Conservation (phyloP, 2,888 invertebrate species). For the Nomada ruficornis region DNA sequence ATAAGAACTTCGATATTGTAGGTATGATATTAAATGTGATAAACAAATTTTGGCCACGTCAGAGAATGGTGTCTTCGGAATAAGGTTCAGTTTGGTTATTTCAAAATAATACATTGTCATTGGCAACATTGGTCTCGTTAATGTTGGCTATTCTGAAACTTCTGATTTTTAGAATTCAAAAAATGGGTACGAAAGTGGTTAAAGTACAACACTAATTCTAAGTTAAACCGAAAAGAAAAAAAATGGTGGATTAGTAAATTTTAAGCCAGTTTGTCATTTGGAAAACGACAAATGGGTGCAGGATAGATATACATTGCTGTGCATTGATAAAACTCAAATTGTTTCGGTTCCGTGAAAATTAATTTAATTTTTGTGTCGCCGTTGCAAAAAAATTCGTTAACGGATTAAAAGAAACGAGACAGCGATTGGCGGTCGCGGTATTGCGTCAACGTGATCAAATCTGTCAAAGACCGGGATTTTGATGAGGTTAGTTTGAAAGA, state of each 20-base stretch:
- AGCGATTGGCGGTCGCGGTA: slow-evolving; percentile 14
- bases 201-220: background rate
- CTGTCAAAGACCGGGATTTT: slow-evolving; percentile 27
- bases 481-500: slow-evolving; percentile 45
- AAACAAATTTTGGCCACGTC: slow-evolving; percentile 37
- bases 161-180: slow-evolving; percentile 39
- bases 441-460: background rate
- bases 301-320: too few species aligned
- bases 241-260: background rate
- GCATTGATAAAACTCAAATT: background rate
- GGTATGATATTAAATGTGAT: slow-evolving; percentile 10
- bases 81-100: slow-evolving; percentile 2
- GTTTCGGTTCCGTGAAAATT: background rate
- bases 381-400: slow-evolving; percentile 22
- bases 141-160: slow-evolving; percentile 23
- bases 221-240: background rate
- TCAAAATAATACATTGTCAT: slow-evolving; percentile 9
- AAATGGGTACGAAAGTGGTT: background rate
- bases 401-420: background rate
- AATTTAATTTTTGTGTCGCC: background rate
- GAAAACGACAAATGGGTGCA: too few species aligned
- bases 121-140: slow-evolving; percentile 28
- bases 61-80: slow-evolving; percentile 2
- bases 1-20: background rate
- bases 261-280: background rate